These are phyloP conservation scores for Montipora capitata DNA, from an alignment of 92 coral and sea anemone genomes.

Conservation along the genomic window DNA sequence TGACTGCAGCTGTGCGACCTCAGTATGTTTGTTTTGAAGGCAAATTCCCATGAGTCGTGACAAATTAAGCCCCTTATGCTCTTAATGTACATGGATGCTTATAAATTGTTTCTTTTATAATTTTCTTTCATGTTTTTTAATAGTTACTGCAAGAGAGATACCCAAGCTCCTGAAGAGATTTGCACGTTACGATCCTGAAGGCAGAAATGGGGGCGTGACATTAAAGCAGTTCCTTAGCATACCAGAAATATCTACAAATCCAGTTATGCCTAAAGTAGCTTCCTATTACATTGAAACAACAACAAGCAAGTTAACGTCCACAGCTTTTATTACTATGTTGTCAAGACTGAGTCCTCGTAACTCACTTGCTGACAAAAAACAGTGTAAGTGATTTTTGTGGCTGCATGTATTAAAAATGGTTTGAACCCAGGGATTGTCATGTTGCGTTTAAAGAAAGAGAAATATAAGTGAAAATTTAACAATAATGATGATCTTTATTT, in stretches of 20 bases:
- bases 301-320: slow-evolving; percentile 54
- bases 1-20: too few species aligned
- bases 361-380: slow-evolving; percentile 67
- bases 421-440: too few species aligned
- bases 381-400: slow-evolving; percentile 60
- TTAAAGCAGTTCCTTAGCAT: slow-evolving; percentile 74
- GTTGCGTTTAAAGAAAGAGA: too few species aligned
- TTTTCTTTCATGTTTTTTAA: not conserved
- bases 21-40: too few species aligned
- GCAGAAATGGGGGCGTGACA: slow-evolving; percentile 49
- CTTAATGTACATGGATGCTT: too few species aligned
- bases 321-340: slow-evolving; percentile 73
- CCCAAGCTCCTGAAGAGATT: slow-evolving; percentile 81
- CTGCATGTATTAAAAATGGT: not conserved
- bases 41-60: too few species aligned
- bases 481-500: too few species aligned
- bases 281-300: slow-evolving; percentile 66
- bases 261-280: slow-evolving; percentile 81
- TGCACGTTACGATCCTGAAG: slow-evolving; percentile 66
- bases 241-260: slow-evolving; percentile 83
- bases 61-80: too few species aligned
- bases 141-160: slow-evolving; percentile 85
- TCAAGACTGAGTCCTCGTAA: slow-evolving; percentile 77
- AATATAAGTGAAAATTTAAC: too few species aligned
- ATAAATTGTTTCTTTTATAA: not conserved